phyloP scores from a whole-genome alignment of 2,888 invertebrate species.

The Lepidocyrtinus sp. region DNA sequence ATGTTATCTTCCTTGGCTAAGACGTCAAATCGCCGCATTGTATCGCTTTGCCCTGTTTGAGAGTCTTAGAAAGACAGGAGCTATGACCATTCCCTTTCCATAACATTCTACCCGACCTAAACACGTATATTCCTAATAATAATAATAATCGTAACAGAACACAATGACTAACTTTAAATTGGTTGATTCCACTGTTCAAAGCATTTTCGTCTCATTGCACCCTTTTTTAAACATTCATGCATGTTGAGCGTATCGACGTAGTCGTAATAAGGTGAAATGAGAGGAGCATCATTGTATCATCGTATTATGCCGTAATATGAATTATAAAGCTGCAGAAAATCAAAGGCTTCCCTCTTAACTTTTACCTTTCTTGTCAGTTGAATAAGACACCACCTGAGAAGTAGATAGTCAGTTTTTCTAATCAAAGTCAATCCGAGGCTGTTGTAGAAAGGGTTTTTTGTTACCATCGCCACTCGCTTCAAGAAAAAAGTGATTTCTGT shows the following conservation, averaged over 20 bases:
- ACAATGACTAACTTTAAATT: constrained; percentile 54
- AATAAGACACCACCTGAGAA: constrained; percentile 36
- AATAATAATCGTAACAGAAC: constrained; percentile 4
- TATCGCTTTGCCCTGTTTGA: constrained; percentile 19
- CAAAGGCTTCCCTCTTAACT: constrained; percentile 55
- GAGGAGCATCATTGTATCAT: constrained; percentile 12
- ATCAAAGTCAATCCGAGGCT: constrained; percentile 23
- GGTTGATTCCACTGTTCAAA: constrained; percentile 41
- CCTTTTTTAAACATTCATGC: constrained; percentile 14
- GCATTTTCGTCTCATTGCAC: constrained; percentile 15
- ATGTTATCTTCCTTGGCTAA: neutral
- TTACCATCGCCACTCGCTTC: neutral
- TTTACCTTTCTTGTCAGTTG: constrained; percentile 52
- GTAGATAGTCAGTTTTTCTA: constrained; percentile 35
- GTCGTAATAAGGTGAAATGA: constrained; percentile 14
- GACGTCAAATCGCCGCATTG: neutral
- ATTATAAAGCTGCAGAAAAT: constrained; percentile 12
- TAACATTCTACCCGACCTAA: too few relatives aligned
- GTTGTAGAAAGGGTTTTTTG: constrained; percentile 21
- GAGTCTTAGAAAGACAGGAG: neutral
- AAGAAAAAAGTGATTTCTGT: neutral
- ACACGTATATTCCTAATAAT: neutral
- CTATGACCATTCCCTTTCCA: too few relatives aligned
- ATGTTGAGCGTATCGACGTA: neutral
- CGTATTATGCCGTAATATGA: neutral